Evolutionary conservation across 35 echinoderm and acorn worm species (phyloP).

Genomic region (Heliocidaris erythrogramma): DNA sequence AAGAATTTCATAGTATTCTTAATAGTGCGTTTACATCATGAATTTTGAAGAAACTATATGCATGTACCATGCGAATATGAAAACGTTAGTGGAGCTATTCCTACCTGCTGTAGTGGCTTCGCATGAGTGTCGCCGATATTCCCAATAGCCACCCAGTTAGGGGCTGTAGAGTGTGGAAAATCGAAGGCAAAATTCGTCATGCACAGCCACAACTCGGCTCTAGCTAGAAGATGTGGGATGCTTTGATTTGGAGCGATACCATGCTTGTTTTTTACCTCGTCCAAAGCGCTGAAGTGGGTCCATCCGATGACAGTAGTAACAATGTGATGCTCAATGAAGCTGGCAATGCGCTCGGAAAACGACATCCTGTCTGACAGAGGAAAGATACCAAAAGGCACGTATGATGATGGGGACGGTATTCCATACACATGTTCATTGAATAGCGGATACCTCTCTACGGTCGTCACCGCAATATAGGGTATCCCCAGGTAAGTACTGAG

Average conservation of each 20-base stretch:
- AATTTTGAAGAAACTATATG: too few species aligned
- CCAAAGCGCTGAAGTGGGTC: background rate
- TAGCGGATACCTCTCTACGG: background rate
- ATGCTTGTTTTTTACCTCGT: background rate
- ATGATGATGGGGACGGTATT: slow-evolving; percentile 17
- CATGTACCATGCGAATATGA: too few species aligned
- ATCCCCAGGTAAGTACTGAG: background rate
- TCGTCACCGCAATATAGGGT: slow-evolving; percentile 17
- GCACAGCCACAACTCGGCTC: slow-evolving; percentile 23
- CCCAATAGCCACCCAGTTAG: slow-evolving; percentile 7
- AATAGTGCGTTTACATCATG: too few species aligned
- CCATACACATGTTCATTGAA: slow-evolving; percentile 23
- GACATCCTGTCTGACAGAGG: slow-evolving; percentile 2
- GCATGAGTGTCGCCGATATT: background rate
- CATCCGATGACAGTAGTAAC: background rate
- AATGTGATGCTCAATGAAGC: slow-evolving; percentile 7
- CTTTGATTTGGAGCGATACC: background rate
- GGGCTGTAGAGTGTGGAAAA: background rate
- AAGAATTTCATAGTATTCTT: too few species aligned
- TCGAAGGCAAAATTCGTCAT: background rate
- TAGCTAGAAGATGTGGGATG: background rate
- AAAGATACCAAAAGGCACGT: slow-evolving; percentile 34
- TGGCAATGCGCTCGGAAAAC: background rate
- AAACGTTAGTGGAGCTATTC: too few species aligned
- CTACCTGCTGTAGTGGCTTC: background rate